Evolutionary conservation across 2,113 vertebrate genomes (phyloP).

Genomic region (Myotis lucifugus): DNA sequence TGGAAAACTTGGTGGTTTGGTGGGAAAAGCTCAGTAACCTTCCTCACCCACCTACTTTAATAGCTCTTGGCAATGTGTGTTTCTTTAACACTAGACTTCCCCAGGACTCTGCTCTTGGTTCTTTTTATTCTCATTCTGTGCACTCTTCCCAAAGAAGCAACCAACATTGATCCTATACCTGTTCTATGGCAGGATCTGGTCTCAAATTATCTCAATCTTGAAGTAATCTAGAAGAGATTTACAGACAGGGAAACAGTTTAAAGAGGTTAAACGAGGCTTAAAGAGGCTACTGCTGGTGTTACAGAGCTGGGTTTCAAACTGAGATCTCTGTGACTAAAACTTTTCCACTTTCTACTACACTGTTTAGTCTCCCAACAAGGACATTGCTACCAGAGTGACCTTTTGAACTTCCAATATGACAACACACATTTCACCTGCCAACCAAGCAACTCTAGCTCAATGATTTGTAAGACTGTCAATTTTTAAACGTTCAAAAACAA

Average conservation of each 20-base stretch:
- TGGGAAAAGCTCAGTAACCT: not conserved
- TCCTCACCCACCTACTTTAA: not conserved
- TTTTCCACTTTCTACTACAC: not conserved
- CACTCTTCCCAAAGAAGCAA: not conserved
- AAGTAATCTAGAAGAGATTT: not conserved
- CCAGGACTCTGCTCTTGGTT: not conserved
- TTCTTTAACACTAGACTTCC: not conserved
- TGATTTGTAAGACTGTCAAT: not conserved
- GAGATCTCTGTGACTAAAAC: not conserved
- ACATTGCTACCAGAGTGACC: not conserved
- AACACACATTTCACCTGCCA: not conserved
- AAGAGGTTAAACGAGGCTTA: not conserved
- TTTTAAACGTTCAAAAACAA: constrained; percentile 5
- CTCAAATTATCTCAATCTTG: not conserved
- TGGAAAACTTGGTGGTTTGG: not conserved
- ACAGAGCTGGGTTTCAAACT: not conserved
- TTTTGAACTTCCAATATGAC: constrained; percentile 11
- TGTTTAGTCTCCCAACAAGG: not conserved
- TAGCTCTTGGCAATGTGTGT: not conserved
- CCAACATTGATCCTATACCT: not conserved
- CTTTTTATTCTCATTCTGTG: not conserved
- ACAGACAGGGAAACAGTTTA: not conserved
- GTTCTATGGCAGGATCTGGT: not conserved
- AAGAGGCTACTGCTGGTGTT: not conserved
- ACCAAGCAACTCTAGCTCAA: not conserved